phyloP scores from a whole-genome alignment of 2,888 invertebrate species.

The Chironomus riparius region DNA sequence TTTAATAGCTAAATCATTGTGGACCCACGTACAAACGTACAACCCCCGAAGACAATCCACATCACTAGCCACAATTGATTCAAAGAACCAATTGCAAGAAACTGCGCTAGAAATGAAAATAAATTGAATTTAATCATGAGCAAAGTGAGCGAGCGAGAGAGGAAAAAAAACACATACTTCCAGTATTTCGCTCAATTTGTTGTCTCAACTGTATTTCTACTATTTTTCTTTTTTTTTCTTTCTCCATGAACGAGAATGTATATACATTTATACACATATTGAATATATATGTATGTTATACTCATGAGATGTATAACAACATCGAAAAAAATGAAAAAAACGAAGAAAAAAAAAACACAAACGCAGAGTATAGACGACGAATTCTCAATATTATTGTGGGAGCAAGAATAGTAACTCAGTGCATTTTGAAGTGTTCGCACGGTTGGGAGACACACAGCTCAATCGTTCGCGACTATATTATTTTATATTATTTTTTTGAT shows the following conservation, averaged over 20 bases:
- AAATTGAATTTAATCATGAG: not conserved
- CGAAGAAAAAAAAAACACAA: not conserved
- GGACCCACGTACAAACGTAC: no score
- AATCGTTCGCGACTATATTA: not conserved
- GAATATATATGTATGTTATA: not conserved
- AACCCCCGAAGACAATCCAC: no score
- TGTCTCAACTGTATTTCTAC: not conserved
- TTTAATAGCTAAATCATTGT: no score
- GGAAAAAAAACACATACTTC: not conserved
- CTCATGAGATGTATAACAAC: not conserved
- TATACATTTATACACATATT: not conserved
- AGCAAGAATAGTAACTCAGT: not conserved
- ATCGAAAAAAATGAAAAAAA: not conserved
- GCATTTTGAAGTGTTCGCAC: constrained; percentile 15
- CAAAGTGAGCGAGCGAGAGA: not conserved
- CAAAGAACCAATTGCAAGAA: no score
- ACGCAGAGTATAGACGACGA: not conserved
- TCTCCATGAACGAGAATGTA: not conserved
- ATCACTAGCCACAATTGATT: no score
- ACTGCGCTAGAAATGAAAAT: no score
- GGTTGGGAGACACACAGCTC: not conserved
- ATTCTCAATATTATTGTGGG: not conserved
- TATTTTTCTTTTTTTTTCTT: not conserved
- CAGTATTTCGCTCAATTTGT: not conserved
- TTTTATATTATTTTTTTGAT: not conserved